Conservation (phyloP, 2,113 vertebrate genomes). For the Apodemus sylvaticus region DNA sequence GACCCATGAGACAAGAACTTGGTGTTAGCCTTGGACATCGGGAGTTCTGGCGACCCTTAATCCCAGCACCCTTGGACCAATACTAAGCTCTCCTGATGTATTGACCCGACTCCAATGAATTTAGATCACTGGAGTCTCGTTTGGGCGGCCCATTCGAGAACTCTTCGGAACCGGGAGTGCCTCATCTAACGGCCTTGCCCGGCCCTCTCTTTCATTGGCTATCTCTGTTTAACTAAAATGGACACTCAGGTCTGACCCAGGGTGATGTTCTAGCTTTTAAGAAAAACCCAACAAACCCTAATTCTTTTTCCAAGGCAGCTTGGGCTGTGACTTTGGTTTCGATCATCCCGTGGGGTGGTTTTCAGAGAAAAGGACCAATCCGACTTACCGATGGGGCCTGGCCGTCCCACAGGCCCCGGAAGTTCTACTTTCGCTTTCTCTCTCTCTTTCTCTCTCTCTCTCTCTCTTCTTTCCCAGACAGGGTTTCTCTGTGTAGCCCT, state of each 20-base stretch:
- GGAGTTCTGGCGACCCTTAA: not conserved
- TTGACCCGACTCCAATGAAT: not conserved
- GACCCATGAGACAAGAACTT: not conserved
- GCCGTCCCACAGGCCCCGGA: too few species aligned
- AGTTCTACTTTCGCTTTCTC: not conserved
- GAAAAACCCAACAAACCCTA: not conserved
- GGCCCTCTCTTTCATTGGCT: not conserved
- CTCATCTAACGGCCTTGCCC: not conserved
- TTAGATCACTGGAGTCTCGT: not conserved
- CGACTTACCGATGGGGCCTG: not conserved
- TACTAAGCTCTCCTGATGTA: not conserved
- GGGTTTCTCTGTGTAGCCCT: too few species aligned
- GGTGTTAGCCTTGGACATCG: not conserved
- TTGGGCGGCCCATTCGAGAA: not conserved
- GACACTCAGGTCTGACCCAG: not conserved
- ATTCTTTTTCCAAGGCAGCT: not conserved
- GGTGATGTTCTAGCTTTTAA: not conserved
- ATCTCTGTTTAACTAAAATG: not conserved
- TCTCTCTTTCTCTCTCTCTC: too few species aligned
- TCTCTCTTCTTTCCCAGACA: too few species aligned
- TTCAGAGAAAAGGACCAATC: not conserved
- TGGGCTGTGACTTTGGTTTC: not conserved
- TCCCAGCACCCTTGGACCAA: not conserved
- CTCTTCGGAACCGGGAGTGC: not conserved
- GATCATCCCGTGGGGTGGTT: not conserved